Conservation (phyloP, 2,797 vertebrate species). For the Poeciliopsis presidionis region DNA sequence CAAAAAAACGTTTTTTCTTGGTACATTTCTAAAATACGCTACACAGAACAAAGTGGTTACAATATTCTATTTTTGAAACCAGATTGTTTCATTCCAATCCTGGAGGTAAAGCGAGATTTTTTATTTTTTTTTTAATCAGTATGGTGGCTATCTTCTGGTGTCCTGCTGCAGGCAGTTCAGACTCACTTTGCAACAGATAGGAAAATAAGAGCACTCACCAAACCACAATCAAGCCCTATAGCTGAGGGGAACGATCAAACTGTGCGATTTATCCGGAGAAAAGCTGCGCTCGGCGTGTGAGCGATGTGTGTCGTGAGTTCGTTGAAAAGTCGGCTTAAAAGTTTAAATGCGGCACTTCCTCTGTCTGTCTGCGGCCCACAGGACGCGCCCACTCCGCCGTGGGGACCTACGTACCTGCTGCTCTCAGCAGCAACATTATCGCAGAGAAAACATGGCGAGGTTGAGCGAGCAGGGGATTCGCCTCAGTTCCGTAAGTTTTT, state of each 20-base stretch:
- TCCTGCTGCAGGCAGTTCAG: neutral
- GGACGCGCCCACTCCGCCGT: conserved; percentile 37
- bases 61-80: neutral
- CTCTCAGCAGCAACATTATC: conserved; percentile 3
- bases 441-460: conserved; percentile 75
- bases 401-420: neutral
- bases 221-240: neutral
- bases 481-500: conserved; percentile 80
- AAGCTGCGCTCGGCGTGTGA: neutral
- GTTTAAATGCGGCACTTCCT: conserved; percentile 25
- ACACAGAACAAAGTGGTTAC: neutral
- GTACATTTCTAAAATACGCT: neutral
- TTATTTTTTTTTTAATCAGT: too few relatives aligned
- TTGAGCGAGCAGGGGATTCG: conserved; percentile 84
- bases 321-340: neutral
- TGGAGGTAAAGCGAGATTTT: neutral
- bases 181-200: neutral
- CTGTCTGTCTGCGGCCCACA: neutral
- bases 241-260: too few relatives aligned
- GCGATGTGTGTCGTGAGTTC: neutral
- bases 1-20: neutral
- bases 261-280: neutral
- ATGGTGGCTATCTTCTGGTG: neutral
- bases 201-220: neutral
- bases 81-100: neutral